Evolutionary conservation across 1,140 invertebrate species (phyloP).

Genomic region (Pemphigus obesinymphae): DNA sequence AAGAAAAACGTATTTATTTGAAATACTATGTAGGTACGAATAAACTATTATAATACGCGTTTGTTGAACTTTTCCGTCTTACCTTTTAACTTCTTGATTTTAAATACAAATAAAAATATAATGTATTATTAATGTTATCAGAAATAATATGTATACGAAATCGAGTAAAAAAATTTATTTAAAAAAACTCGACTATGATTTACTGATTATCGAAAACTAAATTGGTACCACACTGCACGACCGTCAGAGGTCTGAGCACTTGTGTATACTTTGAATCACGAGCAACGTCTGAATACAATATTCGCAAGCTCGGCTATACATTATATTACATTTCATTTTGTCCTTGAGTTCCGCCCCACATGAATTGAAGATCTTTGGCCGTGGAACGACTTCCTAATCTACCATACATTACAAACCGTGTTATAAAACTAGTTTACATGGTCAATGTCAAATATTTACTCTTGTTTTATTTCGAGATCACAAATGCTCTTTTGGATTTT

Average conservation of each 20-base stretch:
- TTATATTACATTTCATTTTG: not conserved
- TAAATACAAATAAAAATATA: not conserved
- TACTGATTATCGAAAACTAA: not conserved
- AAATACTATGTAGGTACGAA: too few relatives aligned
- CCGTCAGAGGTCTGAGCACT: constrained; percentile 16
- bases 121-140: not conserved
- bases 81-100: not conserved
- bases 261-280: constrained; percentile 1
- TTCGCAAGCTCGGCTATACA: not conserved
- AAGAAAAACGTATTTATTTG: too few relatives aligned
- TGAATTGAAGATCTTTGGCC: not conserved
- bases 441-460: not conserved
- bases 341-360: constrained; percentile 3
- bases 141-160: not conserved
- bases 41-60: too few relatives aligned
- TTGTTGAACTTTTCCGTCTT: not conserved
- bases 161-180: constrained; percentile 7
- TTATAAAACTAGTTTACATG: not conserved
- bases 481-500: not conserved
- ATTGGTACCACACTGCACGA: constrained; percentile 30
- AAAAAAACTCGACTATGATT: constrained; percentile 26
- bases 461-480: not conserved
- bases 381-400: constrained; percentile 13
- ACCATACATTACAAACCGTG: not conserved
- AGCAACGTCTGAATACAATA: not conserved